Evolutionary conservation across 2,888 invertebrate genomes (phyloP).

Genomic region (Oxyscelio sp.): DNA sequence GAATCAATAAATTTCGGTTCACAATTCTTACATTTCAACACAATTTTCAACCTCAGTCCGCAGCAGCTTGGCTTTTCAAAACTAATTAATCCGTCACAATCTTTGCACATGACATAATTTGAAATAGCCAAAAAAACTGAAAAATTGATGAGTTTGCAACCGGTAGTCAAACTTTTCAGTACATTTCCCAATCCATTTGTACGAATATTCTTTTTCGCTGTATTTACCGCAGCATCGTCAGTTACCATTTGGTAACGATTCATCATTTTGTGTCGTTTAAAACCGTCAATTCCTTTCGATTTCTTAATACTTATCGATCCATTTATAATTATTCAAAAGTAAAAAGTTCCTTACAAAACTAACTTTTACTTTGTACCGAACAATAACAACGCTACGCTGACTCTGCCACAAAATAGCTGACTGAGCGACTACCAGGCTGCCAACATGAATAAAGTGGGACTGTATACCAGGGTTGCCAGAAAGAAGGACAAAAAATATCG

Average conservation of each 20-base stretch:
- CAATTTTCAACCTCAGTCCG: conserved; percentile 15
- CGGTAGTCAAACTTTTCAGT: conserved; percentile 22
- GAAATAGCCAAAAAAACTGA: conserved; percentile 11
- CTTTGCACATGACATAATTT: conserved; percentile 17
- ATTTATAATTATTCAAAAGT: neutral
- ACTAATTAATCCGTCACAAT: conserved; percentile 10
- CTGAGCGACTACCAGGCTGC: too few relatives aligned
- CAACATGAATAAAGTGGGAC: too few relatives aligned
- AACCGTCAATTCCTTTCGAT: conserved; percentile 1
- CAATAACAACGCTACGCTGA: neutral
- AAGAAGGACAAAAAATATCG: too few relatives aligned
- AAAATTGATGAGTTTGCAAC: conserved; percentile 17
- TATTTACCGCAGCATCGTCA: neutral
- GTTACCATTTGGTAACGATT: conserved; percentile 12
- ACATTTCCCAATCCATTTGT: conserved; percentile 5
- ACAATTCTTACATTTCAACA: conserved; percentile 28
- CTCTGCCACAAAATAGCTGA: too few relatives aligned
- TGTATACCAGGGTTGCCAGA: too few relatives aligned
- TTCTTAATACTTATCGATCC: conserved; percentile 2
- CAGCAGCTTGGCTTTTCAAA: conserved; percentile 20
- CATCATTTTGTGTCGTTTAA: too few relatives aligned
- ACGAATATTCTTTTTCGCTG: conserved; percentile 9
- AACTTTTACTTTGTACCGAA: neutral
- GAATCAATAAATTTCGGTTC: conserved; percentile 26
- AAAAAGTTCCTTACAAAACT: neutral